Conservation (phyloP, 2,797 vertebrate species). For the Echiichthys vipera region DNA sequence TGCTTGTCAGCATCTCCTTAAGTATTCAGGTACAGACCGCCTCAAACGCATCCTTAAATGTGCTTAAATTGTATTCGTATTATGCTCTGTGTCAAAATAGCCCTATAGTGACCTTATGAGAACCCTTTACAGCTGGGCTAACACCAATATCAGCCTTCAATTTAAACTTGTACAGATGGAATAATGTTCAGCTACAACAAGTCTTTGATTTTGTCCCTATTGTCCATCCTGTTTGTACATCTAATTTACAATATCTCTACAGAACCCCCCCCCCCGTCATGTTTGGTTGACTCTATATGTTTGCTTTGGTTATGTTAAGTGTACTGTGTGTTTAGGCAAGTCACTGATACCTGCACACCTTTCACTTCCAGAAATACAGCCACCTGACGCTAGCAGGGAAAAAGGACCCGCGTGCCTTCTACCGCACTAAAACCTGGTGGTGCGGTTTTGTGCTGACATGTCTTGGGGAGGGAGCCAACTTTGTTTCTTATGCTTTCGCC, state of each 20-base stretch:
- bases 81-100: slow-evolving; percentile 3
- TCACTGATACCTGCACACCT: slow-evolving; percentile 4
- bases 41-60: not conserved
- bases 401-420: slow-evolving; percentile 92
- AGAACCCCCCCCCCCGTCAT: not conserved
- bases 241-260: not conserved
- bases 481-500: slow-evolving; percentile 94
- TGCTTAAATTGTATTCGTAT: too few relatives aligned
- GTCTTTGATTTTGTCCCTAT: not conserved
- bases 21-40: slow-evolving; percentile 91
- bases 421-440: slow-evolving; percentile 97
- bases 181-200: not conserved
- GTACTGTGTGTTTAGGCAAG: slow-evolving; percentile 10
- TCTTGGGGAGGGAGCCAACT: slow-evolving; percentile 91
- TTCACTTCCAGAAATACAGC: slow-evolving; percentile 89
- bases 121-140: not conserved
- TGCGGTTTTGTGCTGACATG: slow-evolving; percentile 89
- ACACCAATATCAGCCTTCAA: not conserved
- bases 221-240: not conserved
- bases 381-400: slow-evolving; percentile 89
- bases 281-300: not conserved
- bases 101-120: not conserved
- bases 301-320: not conserved
- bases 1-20: slow-evolving; percentile 94
- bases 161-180: not conserved